These are phyloP conservation scores for Heteronetta atricapilla DNA, from an alignment of 2,113 vertebrate species.

Conservation along the genomic window DNA sequence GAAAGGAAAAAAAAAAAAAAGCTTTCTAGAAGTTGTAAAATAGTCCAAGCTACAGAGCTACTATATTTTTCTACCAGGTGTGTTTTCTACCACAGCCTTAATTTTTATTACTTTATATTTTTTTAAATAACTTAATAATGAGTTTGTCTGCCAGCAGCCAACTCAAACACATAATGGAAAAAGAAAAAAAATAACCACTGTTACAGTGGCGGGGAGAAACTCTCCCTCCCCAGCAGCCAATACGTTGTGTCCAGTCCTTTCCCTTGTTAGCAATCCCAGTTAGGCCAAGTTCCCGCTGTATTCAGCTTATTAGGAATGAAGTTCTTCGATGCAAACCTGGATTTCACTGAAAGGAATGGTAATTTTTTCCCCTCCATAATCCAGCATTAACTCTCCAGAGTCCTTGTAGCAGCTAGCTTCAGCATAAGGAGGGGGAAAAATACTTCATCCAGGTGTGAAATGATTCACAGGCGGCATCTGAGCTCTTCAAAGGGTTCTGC, in stretches of 20 bases:
- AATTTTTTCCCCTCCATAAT: not conserved
- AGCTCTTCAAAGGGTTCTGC: constrained; percentile 55
- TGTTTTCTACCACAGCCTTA: constrained; percentile 65
- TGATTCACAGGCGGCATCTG: constrained; percentile 69
- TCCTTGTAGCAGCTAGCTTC: constrained; percentile 31
- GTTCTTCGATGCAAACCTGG: not conserved
- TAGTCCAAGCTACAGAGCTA: constrained; percentile 37
- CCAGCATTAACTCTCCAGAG: not conserved
- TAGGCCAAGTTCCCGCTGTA: not conserved
- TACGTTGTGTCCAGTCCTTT: not conserved
- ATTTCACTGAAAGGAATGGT: not conserved
- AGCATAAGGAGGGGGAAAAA: constrained; percentile 17
- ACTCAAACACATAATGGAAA: constrained; percentile 72
- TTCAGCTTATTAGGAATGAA: constrained; percentile 12
- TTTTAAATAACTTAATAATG: constrained; percentile 74
- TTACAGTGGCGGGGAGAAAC: not conserved
- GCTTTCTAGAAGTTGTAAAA: not conserved
- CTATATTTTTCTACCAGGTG: constrained; percentile 47
- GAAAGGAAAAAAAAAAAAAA: constrained; percentile 12
- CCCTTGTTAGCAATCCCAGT: not conserved
- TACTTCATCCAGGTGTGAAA: constrained; percentile 67
- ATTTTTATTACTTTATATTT: constrained; percentile 57
- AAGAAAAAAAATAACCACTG: not conserved
- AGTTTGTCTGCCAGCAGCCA: constrained; percentile 92
- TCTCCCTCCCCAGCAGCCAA: not conserved